Evolutionary conservation across 2,888 invertebrate genomes (phyloP).

Genomic region (Athalia cordata): DNA sequence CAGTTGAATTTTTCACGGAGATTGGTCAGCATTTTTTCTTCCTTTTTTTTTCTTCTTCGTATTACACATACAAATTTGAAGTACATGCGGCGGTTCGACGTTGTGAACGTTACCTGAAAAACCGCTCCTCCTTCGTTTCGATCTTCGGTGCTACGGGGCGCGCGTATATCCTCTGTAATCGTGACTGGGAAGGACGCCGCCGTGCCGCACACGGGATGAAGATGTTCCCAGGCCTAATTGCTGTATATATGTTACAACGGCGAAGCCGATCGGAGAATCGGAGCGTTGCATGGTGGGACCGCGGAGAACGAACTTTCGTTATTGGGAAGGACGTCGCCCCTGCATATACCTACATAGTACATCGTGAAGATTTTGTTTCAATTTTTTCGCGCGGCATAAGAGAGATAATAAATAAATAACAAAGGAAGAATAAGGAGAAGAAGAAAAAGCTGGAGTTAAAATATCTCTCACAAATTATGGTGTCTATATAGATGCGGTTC

Average conservation of each 20-base stretch:
- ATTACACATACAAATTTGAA: neutral
- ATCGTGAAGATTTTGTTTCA: no score
- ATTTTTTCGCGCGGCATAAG: no score
- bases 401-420: no score
- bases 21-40: no score
- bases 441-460: neutral
- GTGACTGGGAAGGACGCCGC: slow-evolving; percentile 61
- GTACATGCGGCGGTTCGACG: neutral
- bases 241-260: slow-evolving; percentile 57
- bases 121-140: slow-evolving; percentile 45
- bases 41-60: no score
- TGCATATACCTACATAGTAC: no score
- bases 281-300: neutral
- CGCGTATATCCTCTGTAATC: slow-evolving; percentile 66
- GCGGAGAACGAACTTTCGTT: no score
- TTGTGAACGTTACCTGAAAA: slow-evolving; percentile 58
- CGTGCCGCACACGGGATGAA: slow-evolving; percentile 58
- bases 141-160: slow-evolving; percentile 47
- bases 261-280: slow-evolving; percentile 52
- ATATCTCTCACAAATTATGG: no score
- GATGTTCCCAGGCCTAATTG: slow-evolving; percentile 68
- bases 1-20: no score
- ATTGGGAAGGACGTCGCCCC: no score
- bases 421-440: neutral
- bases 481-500: neutral